Evolutionary conservation across 1,140 invertebrate species (phyloP).

Genomic region (Bombus sibiricus): DNA sequence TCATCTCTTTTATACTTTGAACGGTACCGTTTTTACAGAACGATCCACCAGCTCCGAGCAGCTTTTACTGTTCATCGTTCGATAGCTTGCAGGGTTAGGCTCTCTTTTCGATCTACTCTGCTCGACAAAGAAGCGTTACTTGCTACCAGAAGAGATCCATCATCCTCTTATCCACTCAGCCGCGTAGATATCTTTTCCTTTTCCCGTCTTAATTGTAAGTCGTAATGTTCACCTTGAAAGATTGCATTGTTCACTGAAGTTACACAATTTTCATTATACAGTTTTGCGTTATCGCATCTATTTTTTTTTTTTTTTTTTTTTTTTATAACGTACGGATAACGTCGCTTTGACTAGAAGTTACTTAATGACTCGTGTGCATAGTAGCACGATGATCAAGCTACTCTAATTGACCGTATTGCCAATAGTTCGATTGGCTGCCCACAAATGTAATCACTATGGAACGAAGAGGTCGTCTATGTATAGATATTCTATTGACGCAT

Average conservation of each 20-base stretch:
- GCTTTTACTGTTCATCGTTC: slow-evolving; percentile 17
- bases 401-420: slow-evolving; percentile 70
- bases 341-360: slow-evolving; percentile 55
- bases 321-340: background rate
- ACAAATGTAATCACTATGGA: background rate
- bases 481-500: slow-evolving; percentile 9
- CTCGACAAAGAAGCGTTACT: slow-evolving; percentile 12
- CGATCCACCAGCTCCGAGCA: background rate
- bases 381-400: slow-evolving; percentile 67
- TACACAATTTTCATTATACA: background rate
- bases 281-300: background rate
- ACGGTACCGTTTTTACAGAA: background rate
- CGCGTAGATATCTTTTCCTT: slow-evolving; percentile 14
- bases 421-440: slow-evolving; percentile 51
- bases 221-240: background rate
- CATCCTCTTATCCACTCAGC: background rate
- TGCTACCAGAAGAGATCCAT: slow-evolving; percentile 36
- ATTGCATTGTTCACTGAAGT: background rate
- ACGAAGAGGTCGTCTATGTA: background rate
- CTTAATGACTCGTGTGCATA: slow-evolving; percentile 69
- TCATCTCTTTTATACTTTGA: background rate
- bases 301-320: background rate
- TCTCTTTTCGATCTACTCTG: background rate
- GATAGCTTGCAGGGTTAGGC: slow-evolving; percentile 19
- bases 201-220: slow-evolving; percentile 8